These are phyloP conservation scores for Lithobates sylvaticus DNA, from an alignment of 2,797 vertebrate species.

Conservation along the genomic window DNA sequence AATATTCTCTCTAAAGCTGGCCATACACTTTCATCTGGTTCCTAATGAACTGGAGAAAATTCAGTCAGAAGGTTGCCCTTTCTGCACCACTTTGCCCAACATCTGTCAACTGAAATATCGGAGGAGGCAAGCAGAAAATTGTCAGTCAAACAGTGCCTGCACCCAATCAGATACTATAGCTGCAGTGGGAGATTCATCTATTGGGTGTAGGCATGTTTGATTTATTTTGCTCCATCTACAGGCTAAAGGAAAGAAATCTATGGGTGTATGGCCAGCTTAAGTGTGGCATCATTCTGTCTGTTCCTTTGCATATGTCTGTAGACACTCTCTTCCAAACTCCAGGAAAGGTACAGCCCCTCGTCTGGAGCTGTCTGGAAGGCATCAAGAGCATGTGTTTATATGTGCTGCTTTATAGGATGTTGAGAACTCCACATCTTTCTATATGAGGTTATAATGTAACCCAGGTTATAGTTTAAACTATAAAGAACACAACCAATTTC, in stretches of 20 bases:
- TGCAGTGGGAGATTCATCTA: no score
- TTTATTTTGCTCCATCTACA: no score
- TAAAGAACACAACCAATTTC: not conserved
- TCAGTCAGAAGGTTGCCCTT: no score
- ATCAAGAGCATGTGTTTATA: constrained; percentile 44
- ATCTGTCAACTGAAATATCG: no score
- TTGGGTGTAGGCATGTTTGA: no score
- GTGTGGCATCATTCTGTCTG: constrained; percentile 12
- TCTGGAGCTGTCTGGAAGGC: constrained; percentile 32
- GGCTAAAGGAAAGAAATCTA: no score
- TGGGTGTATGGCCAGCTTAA: not conserved
- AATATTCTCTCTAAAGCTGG: not conserved
- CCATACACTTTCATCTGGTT: no score
- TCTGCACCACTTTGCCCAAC: no score
- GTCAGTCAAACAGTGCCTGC: no score
- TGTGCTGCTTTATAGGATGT: constrained; percentile 20
- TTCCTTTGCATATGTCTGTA: constrained; percentile 41
- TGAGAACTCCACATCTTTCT: constrained; percentile 10
- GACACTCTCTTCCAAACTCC: constrained; percentile 25
- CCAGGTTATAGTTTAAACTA: not conserved
- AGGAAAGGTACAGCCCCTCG: constrained; percentile 4
- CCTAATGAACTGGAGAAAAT: no score
- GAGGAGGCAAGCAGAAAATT: no score
- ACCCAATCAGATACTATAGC: no score
- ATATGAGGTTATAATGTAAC: not conserved